Conservation (phyloP, 2,113 vertebrate genomes). For the Melanotaenia duboulayi region DNA sequence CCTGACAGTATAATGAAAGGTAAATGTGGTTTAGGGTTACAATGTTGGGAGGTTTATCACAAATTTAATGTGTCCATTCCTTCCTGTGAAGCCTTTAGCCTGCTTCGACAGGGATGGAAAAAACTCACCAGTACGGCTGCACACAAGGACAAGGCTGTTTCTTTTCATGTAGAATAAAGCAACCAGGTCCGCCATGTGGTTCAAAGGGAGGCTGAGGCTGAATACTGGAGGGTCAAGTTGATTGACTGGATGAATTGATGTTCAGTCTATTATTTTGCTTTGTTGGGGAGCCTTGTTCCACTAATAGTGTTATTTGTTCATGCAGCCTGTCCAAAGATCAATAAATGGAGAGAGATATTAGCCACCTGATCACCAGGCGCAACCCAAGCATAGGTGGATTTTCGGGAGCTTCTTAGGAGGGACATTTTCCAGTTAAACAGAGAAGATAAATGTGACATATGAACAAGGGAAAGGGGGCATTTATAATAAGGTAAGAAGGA, state of each 20-base stretch:
- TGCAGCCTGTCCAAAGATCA: constrained; percentile 37
- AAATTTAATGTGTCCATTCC: no score
- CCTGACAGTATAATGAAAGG: no score
- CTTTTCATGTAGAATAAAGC: constrained; percentile 8
- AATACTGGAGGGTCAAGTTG: constrained; percentile 50
- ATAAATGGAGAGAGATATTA: constrained; percentile 66
- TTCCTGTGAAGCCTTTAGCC: no score
- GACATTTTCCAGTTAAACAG: no score
- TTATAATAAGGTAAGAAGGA: no score
- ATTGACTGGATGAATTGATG: constrained; percentile 61
- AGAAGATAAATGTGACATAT: no score
- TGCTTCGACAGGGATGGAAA: no score
- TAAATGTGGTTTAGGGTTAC: no score
- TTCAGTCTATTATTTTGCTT: constrained; percentile 59
- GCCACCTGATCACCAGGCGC: constrained; percentile 14
- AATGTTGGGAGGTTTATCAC: no score
- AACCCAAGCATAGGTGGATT: no score
- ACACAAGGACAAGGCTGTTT: background rate
- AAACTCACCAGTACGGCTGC: background rate
- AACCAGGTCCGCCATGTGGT: background rate
- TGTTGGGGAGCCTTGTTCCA: constrained; percentile 45
- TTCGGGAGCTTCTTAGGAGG: no score
- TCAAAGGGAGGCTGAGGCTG: constrained; percentile 5
- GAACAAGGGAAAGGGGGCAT: no score
- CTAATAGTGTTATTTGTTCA: constrained; percentile 69